Conservation (phyloP, 2,113 vertebrate species). For the Phoenicopterus ruber region DNA sequence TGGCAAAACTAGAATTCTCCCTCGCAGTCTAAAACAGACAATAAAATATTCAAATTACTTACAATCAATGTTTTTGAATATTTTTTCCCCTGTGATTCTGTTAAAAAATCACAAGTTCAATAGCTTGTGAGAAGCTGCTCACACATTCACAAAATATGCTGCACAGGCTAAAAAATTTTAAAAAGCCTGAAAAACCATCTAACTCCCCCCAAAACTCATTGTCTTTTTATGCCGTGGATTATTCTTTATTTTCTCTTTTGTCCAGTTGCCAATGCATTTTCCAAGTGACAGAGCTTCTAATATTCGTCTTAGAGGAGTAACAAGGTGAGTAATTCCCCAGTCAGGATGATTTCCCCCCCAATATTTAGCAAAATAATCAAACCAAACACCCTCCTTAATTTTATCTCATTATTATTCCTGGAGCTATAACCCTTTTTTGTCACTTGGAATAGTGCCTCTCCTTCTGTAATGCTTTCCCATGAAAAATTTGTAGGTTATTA, state of each 20-base stretch:
- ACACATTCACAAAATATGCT: neutral
- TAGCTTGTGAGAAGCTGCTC: neutral
- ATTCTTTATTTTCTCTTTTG: neutral
- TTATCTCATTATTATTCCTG: slow-evolving; percentile 1
- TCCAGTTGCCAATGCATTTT: neutral
- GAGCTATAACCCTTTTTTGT: neutral
- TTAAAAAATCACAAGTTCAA: neutral
- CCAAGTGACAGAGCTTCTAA: neutral
- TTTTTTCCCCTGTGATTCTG: neutral
- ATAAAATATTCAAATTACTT: neutral
- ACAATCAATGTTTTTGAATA: neutral
- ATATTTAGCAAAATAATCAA: slow-evolving; percentile 21
- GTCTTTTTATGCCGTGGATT: neutral
- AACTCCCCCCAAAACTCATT: neutral
- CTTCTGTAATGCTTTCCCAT: neutral
- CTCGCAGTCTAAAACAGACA: neutral
- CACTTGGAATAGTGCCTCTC: slow-evolving; percentile 2
- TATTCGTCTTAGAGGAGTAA: neutral
- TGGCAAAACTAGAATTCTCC: neutral
- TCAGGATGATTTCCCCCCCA: neutral
- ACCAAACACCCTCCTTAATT: slow-evolving; percentile 8
- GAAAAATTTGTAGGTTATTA: slow-evolving; percentile 46
- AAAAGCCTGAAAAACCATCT: neutral
- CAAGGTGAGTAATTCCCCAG: neutral
- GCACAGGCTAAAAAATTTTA: neutral